These are phyloP conservation scores for Rhincodon typus DNA, from an alignment of 2,797 vertebrate species.

Conservation along the genomic window DNA sequence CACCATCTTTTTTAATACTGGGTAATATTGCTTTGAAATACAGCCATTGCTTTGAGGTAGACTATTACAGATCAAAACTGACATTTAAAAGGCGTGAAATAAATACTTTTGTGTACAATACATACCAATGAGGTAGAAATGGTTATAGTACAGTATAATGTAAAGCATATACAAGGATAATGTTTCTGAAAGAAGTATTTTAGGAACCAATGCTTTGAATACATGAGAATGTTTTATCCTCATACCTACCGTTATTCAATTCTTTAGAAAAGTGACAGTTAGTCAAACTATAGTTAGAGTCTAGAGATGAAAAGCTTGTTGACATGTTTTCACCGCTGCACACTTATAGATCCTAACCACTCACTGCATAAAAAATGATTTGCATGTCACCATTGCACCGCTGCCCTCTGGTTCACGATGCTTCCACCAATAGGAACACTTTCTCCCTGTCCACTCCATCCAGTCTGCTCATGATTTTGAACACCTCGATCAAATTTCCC, in stretches of 20 bases:
- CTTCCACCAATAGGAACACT: not conserved
- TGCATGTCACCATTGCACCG: not conserved
- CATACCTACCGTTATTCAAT: constrained; percentile 22
- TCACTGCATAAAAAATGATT: not conserved
- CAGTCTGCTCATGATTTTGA: not conserved
- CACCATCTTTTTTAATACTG: constrained; percentile 84
- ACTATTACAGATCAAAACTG: constrained; percentile 88
- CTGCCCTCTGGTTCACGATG: not conserved
- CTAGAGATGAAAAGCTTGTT: constrained; percentile 41
- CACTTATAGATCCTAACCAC: not conserved
- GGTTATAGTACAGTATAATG: constrained; percentile 87
- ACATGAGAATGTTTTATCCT: not conserved
- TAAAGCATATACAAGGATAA: constrained; percentile 67
- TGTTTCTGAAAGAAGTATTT: constrained; percentile 59
- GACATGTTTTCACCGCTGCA: not conserved
- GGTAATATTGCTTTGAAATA: constrained; percentile 93
- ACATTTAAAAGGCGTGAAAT: constrained; percentile 91
- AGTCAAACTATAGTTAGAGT: constrained; percentile 39
- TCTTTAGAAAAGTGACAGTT: not conserved
- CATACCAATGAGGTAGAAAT: constrained; percentile 98
- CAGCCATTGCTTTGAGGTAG: constrained; percentile 99
- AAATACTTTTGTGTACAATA: constrained; percentile 98
- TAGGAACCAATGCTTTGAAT: constrained; percentile 59
- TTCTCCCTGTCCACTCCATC: not conserved
- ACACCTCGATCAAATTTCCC: not conserved